These are phyloP conservation scores for Colletes gigas DNA, from an alignment of 1,140 invertebrate genomes.

Conservation along the genomic window DNA sequence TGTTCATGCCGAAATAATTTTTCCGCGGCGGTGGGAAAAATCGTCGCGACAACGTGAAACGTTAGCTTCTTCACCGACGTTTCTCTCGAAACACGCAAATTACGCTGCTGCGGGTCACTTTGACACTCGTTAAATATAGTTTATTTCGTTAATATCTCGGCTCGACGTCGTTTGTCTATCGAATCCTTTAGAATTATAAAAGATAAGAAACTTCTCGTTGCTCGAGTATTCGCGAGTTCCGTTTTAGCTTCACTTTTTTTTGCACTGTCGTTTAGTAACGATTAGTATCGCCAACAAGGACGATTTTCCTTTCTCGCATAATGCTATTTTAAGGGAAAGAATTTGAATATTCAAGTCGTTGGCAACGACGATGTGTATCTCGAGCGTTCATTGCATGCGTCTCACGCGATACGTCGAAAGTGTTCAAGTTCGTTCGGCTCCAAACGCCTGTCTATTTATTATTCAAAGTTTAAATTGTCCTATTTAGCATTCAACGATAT, in stretches of 20 bases:
- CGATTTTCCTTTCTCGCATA: no score
- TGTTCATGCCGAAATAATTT: conserved; percentile 57
- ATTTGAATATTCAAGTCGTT: neutral
- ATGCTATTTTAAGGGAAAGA: no score
- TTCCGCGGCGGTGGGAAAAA: conserved; percentile 27
- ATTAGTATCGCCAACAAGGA: no score
- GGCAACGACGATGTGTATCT: neutral
- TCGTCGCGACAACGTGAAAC: neutral
- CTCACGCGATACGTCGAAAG: neutral
- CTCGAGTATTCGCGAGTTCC: no score
- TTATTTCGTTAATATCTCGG: neutral
- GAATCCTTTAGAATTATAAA: no score
- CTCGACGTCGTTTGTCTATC: no score
- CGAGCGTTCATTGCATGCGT: neutral
- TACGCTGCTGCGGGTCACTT: neutral
- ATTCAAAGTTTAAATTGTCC: neutral
- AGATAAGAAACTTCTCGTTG: no score
- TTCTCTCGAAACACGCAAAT: neutral
- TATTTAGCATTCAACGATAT: neutral
- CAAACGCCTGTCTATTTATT: neutral
- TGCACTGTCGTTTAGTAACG: no score
- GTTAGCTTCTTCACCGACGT: neutral
- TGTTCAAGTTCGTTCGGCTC: no score
- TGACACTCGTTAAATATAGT: no score
- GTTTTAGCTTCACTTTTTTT: no score